These are phyloP conservation scores for Tympanuchus pallidicinctus DNA, from an alignment of 2,113 vertebrate species.

Conservation along the genomic window DNA sequence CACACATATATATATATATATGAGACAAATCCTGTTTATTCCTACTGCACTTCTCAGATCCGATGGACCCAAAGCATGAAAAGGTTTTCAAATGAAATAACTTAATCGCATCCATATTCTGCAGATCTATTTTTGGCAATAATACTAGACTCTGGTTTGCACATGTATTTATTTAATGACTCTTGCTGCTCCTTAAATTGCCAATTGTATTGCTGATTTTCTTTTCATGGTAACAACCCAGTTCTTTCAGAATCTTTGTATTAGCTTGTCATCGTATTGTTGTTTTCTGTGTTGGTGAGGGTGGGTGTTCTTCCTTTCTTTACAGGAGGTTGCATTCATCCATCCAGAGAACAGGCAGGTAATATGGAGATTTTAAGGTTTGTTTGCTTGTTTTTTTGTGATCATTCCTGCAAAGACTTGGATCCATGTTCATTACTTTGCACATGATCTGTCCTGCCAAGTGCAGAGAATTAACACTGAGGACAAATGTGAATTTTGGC, in stretches of 20 bases:
- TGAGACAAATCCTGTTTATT: neutral
- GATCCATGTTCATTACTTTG: neutral
- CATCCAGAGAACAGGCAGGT: neutral
- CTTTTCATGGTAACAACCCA: slow-evolving; percentile 4
- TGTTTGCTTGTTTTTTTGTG: neutral
- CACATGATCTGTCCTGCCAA: neutral
- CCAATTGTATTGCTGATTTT: slow-evolving; percentile 49
- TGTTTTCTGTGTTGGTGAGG: neutral
- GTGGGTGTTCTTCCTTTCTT: neutral
- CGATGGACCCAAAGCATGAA: neutral
- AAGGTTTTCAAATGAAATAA: slow-evolving; percentile 13
- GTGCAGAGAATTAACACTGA: neutral
- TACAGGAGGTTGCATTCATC: neutral
- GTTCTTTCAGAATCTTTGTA: neutral
- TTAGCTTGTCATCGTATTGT: neutral
- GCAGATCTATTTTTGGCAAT: slow-evolving; percentile 45
- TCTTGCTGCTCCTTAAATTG: slow-evolving; percentile 34
- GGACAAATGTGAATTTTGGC: neutral
- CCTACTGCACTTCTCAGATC: neutral
- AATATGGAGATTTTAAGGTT: neutral
- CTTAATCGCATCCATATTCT: slow-evolving; percentile 17
- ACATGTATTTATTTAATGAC: slow-evolving; percentile 56
- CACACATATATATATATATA: neutral
- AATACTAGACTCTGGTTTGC: slow-evolving; percentile 4
- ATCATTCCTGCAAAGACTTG: neutral